Base-by-base conservation (phyloP, 1,140 invertebrate species). In the Sarcophaga peregrina region DNA sequence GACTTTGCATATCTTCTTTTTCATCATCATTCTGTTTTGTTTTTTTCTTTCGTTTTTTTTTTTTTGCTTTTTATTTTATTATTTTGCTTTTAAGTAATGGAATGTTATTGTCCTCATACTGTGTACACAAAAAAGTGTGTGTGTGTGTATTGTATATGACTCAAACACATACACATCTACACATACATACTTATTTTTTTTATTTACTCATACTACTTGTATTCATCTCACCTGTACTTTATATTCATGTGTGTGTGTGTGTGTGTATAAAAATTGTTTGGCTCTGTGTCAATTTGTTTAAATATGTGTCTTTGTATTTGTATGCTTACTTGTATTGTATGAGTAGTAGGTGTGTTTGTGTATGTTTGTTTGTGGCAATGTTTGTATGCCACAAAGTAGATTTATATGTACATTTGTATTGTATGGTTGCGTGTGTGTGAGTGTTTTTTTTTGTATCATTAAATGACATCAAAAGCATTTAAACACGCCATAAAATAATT, bases 401-500 rank as follows among this genome's bases (percentile, higher is more conserved):
- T 68, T 68, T 68, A 37, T 37, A 37, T 37, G 25, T 37, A 37
- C 25, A 37, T 37, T 2, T 37, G 25, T 37, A 37, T 37, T 37
- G 25, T 37, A 37, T 37, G 25, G 25, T 37, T 37, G 25, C 4
- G 25, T 37, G 25, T 58, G n/a, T 58, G 11, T 58, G 54, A 3
- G 11, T n/a, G 11, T 13, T 58, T n/a, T 11, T n/a, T 13, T 3
- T 13, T 46, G 17, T 73, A 74, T 20, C 62, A 68, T 74, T 62
- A 72, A 83, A 83, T 81, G 72, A 68, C 80, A 83, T 83, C 62
- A 47, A 86, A 88, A 86, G 85, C 87, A 87, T 88, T 88, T 88
- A 87, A 88, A 86, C 87, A 87, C 86, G 87, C 87, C 87, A 88
- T 88, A 86, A 88, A 88, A 87, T 88, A 88, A 88, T 88, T 88